Percentiles rank a stretch among this genome's conserved stretches.
These are phyloP conservation scores for Labia minor DNA, from an alignment of 2,888 invertebrate species.

Conservation along the genomic window DNA sequence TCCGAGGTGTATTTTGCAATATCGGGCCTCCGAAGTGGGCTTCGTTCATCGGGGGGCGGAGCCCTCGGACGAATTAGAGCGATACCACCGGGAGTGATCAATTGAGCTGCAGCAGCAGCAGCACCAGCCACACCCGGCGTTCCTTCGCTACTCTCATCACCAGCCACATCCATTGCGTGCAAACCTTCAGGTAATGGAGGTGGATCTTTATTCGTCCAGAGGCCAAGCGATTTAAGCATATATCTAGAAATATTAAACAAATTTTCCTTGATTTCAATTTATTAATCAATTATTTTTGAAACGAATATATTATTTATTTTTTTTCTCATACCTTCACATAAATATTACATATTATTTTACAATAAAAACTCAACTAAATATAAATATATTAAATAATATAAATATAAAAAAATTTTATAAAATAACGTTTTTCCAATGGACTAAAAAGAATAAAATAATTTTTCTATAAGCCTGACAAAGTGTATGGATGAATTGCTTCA, in stretches of 20 bases:
- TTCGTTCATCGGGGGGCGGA: constrained; percentile 3
- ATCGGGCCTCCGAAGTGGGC: not conserved
- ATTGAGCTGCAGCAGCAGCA: not conserved
- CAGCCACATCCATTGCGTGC: constrained; percentile 33
- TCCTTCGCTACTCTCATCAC: constrained; percentile 24
- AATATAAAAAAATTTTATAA: not conserved
- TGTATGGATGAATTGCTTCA: too few species aligned
- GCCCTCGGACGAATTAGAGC: not conserved
- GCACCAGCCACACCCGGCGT: not conserved
- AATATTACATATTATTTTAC: too few species aligned
- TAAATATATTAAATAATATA: too few species aligned
- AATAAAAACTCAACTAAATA: too few species aligned
- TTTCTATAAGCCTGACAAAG: too few species aligned
- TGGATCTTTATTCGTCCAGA: constrained; percentile 52
- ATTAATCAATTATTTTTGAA: not conserved
- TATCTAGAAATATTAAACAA: constrained; percentile 46
- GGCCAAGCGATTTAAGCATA: constrained; percentile 85
- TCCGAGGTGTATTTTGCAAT: not conserved
- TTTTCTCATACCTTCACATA: too few species aligned
- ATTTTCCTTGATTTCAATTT: too few species aligned
- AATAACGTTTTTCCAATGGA: too few species aligned
- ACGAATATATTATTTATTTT: not conserved
- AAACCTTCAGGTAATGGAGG: constrained; percentile 33
- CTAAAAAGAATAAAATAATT: too few species aligned
- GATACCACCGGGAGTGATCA: not conserved